Conservation (phyloP, 2,888 invertebrate species). For the Candidula unifasciata region DNA sequence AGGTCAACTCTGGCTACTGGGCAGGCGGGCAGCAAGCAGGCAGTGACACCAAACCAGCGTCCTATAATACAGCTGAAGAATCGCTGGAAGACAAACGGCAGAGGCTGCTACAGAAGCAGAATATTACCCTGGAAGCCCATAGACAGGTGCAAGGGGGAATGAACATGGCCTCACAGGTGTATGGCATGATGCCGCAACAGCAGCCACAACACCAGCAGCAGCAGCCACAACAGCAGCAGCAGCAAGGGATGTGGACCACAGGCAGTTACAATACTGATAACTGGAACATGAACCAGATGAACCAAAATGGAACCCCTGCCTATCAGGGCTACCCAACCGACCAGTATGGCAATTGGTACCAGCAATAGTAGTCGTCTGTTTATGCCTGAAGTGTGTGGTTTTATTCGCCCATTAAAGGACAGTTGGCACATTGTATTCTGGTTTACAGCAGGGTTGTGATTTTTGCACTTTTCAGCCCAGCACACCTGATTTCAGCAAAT, state of each 20-base stretch:
- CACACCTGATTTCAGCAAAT: too few relatives aligned
- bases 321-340: slow-evolving; percentile 38
- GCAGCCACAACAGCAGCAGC: slow-evolving; percentile 17
- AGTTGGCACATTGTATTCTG: too few relatives aligned
- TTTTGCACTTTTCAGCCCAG: too few relatives aligned
- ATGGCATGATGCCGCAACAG: slow-evolving; percentile 9
- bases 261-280: neutral
- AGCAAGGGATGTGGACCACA: neutral
- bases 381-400: neutral
- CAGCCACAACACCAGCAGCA: neutral
- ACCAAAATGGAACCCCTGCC: neutral
- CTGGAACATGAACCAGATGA: slow-evolving; percentile 9
- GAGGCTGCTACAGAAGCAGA: slow-evolving; percentile 42
- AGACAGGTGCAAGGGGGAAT: slow-evolving; percentile 37
- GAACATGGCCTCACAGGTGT: slow-evolving; percentile 39
- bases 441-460: too few relatives aligned
- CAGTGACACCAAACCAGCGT: neutral
- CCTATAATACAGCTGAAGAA: slow-evolving; percentile 16
- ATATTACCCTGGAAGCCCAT: slow-evolving; percentile 31
- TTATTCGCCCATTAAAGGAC: neutral
- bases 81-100: slow-evolving; percentile 36
- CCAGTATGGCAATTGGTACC: slow-evolving; percentile 48
- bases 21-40: slow-evolving; percentile 35
- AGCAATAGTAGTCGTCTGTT: slow-evolving; percentile 16
- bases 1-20: slow-evolving; percentile 36